Evolutionary conservation across 2,113 vertebrate genomes (phyloP).

Genomic region (Sylvicapra grimmia): DNA sequence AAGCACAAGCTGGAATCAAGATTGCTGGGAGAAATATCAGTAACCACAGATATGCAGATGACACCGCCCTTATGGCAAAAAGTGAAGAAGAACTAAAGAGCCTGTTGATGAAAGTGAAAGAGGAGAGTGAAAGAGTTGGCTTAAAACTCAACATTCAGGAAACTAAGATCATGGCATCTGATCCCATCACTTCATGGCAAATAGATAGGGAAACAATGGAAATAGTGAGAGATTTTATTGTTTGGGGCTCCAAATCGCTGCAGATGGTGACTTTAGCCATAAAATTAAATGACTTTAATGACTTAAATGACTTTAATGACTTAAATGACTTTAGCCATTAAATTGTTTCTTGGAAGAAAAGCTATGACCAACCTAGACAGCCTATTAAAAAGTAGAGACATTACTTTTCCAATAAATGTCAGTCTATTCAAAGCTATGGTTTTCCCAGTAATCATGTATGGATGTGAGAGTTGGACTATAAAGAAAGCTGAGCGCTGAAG

Average conservation of each 20-base stretch:
- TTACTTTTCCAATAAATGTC: background rate
- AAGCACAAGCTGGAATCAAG: background rate
- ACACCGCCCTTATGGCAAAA: fast-evolving
- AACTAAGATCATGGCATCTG: background rate
- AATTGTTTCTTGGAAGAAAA: background rate
- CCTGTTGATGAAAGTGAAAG: background rate
- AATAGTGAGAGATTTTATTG: background rate
- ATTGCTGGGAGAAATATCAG: background rate
- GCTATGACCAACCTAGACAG: background rate
- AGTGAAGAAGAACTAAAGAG: background rate
- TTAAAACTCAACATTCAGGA: background rate
- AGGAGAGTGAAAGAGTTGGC: background rate
- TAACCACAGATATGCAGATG: background rate
- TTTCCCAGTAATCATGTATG: background rate
- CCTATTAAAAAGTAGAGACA: background rate
- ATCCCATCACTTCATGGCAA: background rate
- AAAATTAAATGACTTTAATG: too few species aligned
- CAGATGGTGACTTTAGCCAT: background rate
- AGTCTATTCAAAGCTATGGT: background rate
- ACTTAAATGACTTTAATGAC: too few species aligned
- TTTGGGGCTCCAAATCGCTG: background rate
- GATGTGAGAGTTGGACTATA: background rate
- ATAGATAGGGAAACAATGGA: background rate
- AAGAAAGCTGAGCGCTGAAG: background rate
- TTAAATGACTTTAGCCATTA: background rate